Percentiles rank a stretch among this genome's conserved stretches.
These are phyloP conservation scores for Poeciliopsis gracilis DNA, from an alignment of 2,797 vertebrate genomes.

Conservation along the genomic window DNA sequence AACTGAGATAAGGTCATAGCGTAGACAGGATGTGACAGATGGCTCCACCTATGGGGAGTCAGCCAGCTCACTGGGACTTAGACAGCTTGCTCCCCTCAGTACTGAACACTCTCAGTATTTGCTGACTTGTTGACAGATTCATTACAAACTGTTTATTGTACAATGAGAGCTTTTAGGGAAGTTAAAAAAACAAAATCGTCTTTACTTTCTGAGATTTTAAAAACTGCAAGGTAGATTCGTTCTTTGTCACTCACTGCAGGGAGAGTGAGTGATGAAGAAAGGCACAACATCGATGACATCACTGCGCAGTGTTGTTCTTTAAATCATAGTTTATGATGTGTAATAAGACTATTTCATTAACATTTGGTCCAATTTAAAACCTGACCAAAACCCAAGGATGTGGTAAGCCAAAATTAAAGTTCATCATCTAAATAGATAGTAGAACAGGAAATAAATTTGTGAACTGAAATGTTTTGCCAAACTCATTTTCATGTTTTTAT, in stretches of 20 bases:
- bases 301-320: not conserved
- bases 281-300: not conserved
- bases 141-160: conserved; percentile 9
- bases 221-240: not conserved
- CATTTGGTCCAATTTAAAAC: not conserved
- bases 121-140: conserved; percentile 50
- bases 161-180: not conserved
- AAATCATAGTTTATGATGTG: not conserved
- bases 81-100: conserved; percentile 20
- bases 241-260: not conserved
- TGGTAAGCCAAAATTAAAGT: not conserved
- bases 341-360: not conserved
- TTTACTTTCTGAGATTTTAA: not conserved
- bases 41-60: conserved; percentile 63
- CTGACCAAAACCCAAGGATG: not conserved
- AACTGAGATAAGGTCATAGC: conserved; percentile 34
- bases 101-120: conserved; percentile 14
- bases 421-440: not conserved
- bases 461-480: not conserved
- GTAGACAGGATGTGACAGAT: conserved; percentile 76
- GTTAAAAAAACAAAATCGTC: not conserved
- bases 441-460: not conserved
- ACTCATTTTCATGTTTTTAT: not conserved
- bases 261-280: not conserved
- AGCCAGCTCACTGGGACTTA: conserved; percentile 38